Conservation (phyloP, 2,888 invertebrate species). For the Epistrophe eligans region DNA sequence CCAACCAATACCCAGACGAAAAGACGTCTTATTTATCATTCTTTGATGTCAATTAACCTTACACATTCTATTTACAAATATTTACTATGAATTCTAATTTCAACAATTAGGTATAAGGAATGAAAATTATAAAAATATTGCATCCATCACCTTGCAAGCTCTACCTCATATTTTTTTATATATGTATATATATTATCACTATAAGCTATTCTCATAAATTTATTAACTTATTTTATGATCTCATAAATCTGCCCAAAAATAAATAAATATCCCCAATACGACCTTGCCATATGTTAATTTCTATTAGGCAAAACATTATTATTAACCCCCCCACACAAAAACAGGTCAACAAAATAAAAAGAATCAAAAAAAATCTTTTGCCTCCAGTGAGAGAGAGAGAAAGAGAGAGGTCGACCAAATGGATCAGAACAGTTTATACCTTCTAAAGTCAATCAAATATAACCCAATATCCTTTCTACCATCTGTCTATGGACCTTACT, state of each 20-base stretch:
- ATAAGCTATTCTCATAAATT: conserved; percentile 15
- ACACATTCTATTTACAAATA: too few species aligned
- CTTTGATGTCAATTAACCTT: too few species aligned
- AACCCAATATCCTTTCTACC: conserved; percentile 46
- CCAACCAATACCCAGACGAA: too few species aligned
- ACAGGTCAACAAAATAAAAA: conserved; percentile 30
- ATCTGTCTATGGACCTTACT: conserved; percentile 62
- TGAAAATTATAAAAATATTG: too few species aligned
- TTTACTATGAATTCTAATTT: too few species aligned
- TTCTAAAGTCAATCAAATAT: conserved; percentile 58
- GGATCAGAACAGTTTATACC: conserved; percentile 36
- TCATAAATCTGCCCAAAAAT: conserved; percentile 32
- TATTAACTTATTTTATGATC: conserved; percentile 26
- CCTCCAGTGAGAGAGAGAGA: not conserved
- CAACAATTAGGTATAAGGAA: too few species aligned
- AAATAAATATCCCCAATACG: conserved; percentile 23
- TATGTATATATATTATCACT: not conserved
- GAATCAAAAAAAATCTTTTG: not conserved
- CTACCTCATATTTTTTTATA: too few species aligned
- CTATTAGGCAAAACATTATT: conserved; percentile 37
- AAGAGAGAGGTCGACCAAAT: conserved; percentile 11
- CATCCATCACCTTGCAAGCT: too few species aligned
- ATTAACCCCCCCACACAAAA: conserved; percentile 9
- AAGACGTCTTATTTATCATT: too few species aligned
- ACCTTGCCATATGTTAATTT: conserved; percentile 36